Conservation (phyloP, 2,797 vertebrate genomes). For the Amblyraja radiata region DNA sequence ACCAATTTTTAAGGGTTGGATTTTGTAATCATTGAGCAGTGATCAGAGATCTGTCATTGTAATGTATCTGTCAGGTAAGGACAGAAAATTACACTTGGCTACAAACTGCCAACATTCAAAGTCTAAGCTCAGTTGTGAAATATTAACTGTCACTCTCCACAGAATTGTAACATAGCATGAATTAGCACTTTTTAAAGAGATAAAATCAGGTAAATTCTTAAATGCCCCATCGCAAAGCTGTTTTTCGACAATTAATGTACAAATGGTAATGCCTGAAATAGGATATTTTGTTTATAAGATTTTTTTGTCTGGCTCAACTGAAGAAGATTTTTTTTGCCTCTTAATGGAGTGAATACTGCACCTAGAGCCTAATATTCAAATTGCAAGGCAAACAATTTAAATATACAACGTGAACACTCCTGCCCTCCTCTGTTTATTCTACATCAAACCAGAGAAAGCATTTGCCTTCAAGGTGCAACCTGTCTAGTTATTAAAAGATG, state of each 20-base stretch:
- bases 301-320: not conserved
- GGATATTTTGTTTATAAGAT: not conserved
- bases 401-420: not conserved
- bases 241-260: not conserved
- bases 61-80: not conserved
- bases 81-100: too few relatives aligned
- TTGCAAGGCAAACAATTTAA: not conserved
- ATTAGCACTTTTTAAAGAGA: not conserved
- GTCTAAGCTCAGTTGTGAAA: not conserved
- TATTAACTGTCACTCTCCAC: not conserved
- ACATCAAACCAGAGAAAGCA: not conserved
- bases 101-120: not conserved
- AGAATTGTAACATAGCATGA: not conserved
- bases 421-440: conserved; percentile 35
- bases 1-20: not conserved
- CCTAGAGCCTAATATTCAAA: not conserved
- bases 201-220: not conserved
- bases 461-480: not conserved
- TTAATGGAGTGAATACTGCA: not conserved
- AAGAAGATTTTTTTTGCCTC: not conserved
- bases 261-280: not conserved
- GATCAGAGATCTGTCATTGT: not conserved
- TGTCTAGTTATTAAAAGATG: not conserved
- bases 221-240: not conserved
- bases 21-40: not conserved